Conservation (phyloP, 2,888 invertebrate species). For the Drosophila recens region DNA sequence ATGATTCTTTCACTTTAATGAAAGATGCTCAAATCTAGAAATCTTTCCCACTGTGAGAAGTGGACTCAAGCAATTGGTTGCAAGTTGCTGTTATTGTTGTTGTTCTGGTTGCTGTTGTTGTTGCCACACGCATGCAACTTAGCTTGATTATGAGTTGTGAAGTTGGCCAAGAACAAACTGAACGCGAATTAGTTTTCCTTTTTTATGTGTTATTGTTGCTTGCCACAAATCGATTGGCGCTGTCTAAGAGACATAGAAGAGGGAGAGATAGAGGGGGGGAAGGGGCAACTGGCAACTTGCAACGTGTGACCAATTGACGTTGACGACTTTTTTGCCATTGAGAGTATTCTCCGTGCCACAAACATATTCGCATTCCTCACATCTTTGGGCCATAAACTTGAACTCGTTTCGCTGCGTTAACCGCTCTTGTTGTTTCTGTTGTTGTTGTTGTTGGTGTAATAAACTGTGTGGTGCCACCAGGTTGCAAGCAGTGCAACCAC, state of each 20-base stretch:
- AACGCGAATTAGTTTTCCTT: constrained; percentile 40
- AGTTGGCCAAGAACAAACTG: constrained; percentile 27
- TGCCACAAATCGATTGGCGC: constrained; percentile 47
- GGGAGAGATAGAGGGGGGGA: too few relatives aligned
- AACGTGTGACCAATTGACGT: constrained; percentile 71
- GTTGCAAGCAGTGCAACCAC: constrained; percentile 31
- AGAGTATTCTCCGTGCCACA: background rate
- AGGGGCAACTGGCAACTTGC: constrained; percentile 8
- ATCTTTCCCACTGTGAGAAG: background rate
- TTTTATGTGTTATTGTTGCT: constrained; percentile 18
- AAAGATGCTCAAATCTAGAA: too few relatives aligned
- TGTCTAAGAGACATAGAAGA: background rate
- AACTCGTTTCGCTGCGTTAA: constrained; percentile 76
- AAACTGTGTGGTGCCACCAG: constrained; percentile 56
- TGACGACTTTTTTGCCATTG: constrained; percentile 67
- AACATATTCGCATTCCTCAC: constrained; percentile 39
- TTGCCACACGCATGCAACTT: constrained; percentile 54
- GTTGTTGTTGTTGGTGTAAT: constrained; percentile 43
- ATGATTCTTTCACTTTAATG: too few relatives aligned
- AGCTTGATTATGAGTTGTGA: constrained; percentile 60
- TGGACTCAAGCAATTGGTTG: constrained; percentile 7
- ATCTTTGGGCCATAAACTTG: constrained; percentile 74
- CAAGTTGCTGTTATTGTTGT: constrained; percentile 11
- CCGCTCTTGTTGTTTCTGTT: constrained; percentile 22
- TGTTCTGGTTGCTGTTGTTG: constrained; percentile 37